These are phyloP conservation scores for Drosophila melanogaster DNA, from an alignment of 1,140 invertebrate genomes.

Conservation along the genomic window Release_6_plus_ISO1_MT NT_033777.3:23720001-23720500, in stretches of 20 bases:
- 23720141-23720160: constrained; percentile 84
- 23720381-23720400: rapidly evolving
- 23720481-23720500: neutral
- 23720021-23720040: constrained; percentile 87
- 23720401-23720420: neutral
- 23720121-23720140: constrained; percentile 57
- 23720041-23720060: constrained; percentile 63
- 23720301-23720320: neutral
- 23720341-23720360: neutral
- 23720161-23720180: constrained; percentile 86
- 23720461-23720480: neutral
- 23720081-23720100: constrained; percentile 64
- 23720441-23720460: neutral
- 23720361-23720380: neutral
- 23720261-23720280: neutral
- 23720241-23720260: neutral
- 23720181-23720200: constrained; percentile 85
- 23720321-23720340: neutral
- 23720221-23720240: neutral
- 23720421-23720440: too few species aligned
- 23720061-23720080: constrained; percentile 43
- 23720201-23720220: constrained; percentile 40
- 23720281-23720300: neutral
- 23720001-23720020: constrained; percentile 88
- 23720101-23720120: constrained; percentile 76